Percentiles rank a stretch among this genome's conserved stretches.
Evolutionary conservation across 2,113 vertebrate genomes (phyloP).

Genomic region (Oryzias javanicus): DNA sequence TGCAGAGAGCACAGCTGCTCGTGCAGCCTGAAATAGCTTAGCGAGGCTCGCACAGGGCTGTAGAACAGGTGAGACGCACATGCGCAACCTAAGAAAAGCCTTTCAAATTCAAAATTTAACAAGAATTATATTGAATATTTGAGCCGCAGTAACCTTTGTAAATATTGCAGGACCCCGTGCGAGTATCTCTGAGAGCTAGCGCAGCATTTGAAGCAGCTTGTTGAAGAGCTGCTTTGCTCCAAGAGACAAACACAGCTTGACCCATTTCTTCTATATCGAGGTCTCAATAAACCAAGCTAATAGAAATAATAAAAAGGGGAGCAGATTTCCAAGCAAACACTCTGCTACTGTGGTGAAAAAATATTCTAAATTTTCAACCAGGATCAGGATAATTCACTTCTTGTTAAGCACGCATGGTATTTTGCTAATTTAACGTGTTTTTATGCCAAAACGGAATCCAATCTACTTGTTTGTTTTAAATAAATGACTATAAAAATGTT

Average conservation of each 20-base stretch:
- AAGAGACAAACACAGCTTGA: neutral
- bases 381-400: too few relatives aligned
- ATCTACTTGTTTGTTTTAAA: too few relatives aligned
- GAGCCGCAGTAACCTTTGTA: neutral
- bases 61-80: neutral
- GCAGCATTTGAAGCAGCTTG: neutral
- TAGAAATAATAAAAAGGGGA: too few relatives aligned
- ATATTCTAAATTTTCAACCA: too few relatives aligned
- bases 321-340: too few relatives aligned
- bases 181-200: neutral
- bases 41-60: neutral
- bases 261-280: neutral
- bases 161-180: neutral
- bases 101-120: neutral
- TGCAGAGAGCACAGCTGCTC: neutral
- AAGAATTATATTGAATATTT: neutral
- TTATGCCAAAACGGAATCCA: too few relatives aligned
- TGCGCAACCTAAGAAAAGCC: neutral
- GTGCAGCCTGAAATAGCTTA: slow-evolving; percentile 6
- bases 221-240: neutral
- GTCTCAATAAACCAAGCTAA: neutral
- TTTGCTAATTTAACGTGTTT: too few relatives aligned
- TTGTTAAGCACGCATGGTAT: too few relatives aligned
- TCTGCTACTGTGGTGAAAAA: too few relatives aligned
- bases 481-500: too few relatives aligned